Evolutionary conservation across 2,888 invertebrate species (phyloP).

Genomic region (Xanthostigma xanthostigma): DNA sequence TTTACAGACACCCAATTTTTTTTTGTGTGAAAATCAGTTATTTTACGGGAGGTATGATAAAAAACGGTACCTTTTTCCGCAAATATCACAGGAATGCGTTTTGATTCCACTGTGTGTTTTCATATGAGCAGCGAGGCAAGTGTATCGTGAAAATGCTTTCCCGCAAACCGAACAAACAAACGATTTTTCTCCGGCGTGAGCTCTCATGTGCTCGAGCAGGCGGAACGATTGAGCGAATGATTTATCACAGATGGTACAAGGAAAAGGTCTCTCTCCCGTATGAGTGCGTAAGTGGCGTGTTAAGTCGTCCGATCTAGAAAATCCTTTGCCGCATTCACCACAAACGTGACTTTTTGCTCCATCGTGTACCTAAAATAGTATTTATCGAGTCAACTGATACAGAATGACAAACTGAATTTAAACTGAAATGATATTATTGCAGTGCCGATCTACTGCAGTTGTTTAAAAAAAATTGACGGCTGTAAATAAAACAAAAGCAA

Average conservation of each 20-base stretch:
- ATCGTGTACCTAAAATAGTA: slow-evolving; percentile 21
- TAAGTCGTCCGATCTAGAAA: slow-evolving; percentile 26
- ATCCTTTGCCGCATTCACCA: slow-evolving; percentile 28
- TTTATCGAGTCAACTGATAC: neutral
- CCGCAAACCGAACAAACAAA: slow-evolving; percentile 27
- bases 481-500: too few relatives aligned
- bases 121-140: slow-evolving; percentile 25
- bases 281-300: slow-evolving; percentile 26
- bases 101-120: slow-evolving; percentile 27
- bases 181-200: slow-evolving; percentile 25
- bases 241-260: slow-evolving; percentile 27
- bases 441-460: neutral
- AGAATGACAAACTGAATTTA: neutral
- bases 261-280: slow-evolving; percentile 29
- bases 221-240: slow-evolving; percentile 25
- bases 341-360: slow-evolving; percentile 25
- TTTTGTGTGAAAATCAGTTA: too few relatives aligned
- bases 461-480: neutral
- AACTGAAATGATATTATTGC: neutral
- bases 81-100: slow-evolving; percentile 26
- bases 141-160: slow-evolving; percentile 27
- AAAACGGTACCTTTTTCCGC: slow-evolving; percentile 24
- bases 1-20: too few relatives aligned
- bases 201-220: slow-evolving; percentile 26
- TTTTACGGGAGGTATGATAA: too few relatives aligned